These are phyloP conservation scores for Mythimna lalbum DNA, from an alignment of 2,888 invertebrate species.

Conservation along the genomic window DNA sequence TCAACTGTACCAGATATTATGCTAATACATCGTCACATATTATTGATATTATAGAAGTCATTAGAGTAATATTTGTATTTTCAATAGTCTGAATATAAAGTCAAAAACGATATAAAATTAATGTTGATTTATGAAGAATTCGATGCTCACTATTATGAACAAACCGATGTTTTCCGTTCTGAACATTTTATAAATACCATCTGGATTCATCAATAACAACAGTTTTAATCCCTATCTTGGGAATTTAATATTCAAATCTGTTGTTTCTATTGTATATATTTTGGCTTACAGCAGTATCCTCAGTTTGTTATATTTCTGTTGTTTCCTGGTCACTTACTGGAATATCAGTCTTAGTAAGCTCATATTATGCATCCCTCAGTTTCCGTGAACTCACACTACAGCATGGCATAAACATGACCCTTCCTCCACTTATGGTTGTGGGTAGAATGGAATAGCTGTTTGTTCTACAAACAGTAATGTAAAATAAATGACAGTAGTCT, in stretches of 20 bases:
- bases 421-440: neutral
- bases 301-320: neutral
- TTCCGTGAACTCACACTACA: neutral
- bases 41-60: too few relatives aligned
- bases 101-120: neutral
- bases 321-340: constrained; percentile 26
- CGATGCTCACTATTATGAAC: neutral
- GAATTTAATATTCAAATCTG: constrained; percentile 1
- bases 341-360: constrained; percentile 55
- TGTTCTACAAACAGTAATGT: constrained; percentile 1
- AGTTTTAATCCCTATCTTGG: constrained; percentile 3
- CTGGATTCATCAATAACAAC: neutral
- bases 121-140: neutral
- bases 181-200: constrained; percentile 3
- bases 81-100: neutral
- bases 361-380: constrained; percentile 41
- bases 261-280: neutral
- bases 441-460: neutral
- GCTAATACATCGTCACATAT: constrained; percentile 13
- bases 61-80: neutral
- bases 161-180: too few relatives aligned
- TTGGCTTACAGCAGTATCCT: neutral
- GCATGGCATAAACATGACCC: constrained; percentile 26
- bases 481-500: neutral
- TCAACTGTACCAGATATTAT: constrained; percentile 30